These are phyloP conservation scores for Hippopotamyrus pictus DNA, from an alignment of 2,797 vertebrate genomes.

Conservation along the genomic window DNA sequence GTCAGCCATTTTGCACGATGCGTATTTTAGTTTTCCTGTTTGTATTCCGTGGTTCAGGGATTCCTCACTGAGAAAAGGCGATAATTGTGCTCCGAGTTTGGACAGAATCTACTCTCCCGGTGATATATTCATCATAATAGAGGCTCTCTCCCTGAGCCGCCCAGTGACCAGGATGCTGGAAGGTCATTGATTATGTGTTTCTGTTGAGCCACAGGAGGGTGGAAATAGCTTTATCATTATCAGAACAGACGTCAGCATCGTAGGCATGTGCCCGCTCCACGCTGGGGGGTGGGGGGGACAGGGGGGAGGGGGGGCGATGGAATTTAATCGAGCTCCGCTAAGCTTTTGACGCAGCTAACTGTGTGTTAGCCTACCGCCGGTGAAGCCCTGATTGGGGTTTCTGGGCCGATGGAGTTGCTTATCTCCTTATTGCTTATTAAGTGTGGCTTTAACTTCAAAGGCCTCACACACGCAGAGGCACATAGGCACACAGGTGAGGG, in stretches of 20 bases:
- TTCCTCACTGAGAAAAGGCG: background rate
- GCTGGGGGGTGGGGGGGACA: background rate
- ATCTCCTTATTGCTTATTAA: conserved; percentile 15
- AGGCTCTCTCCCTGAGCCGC: background rate
- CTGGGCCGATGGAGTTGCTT: background rate
- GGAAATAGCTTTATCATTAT: conserved; percentile 21
- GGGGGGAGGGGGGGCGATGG: background rate
- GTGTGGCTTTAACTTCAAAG: background rate
- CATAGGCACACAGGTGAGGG: background rate
- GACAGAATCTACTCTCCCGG: background rate
- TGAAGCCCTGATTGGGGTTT: background rate
- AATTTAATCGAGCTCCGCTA: background rate
- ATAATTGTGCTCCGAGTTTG: background rate
- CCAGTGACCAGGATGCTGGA: conserved; percentile 1
- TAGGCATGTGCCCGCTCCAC: background rate
- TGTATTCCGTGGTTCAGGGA: background rate
- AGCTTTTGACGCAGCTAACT: background rate
- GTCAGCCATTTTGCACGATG: background rate
- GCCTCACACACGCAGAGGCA: background rate
- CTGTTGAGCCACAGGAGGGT: background rate
- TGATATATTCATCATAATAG: background rate
- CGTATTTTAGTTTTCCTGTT: background rate
- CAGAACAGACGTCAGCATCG: conserved; percentile 9
- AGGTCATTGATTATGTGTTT: conserved; percentile 19
- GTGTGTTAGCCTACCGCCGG: background rate